These are phyloP conservation scores for Athrips mouffetella DNA, from an alignment of 2,888 invertebrate species.

Conservation along the genomic window DNA sequence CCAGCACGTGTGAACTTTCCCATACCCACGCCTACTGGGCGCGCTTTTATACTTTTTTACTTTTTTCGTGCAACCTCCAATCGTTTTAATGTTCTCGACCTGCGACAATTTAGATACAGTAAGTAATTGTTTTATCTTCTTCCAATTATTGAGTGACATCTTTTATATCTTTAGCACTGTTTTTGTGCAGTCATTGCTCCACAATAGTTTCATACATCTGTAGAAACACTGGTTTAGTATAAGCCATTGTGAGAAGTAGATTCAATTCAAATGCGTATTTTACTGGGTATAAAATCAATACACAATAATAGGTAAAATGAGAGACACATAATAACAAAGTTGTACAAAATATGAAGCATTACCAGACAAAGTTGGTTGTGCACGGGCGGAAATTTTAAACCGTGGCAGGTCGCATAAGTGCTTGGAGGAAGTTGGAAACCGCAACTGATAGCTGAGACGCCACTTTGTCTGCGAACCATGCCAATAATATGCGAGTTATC, in stretches of 20 bases:
- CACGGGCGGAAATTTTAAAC: slow-evolving; percentile 10
- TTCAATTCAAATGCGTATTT: neutral
- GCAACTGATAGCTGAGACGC: slow-evolving; percentile 30
- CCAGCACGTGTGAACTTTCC: slow-evolving; percentile 75
- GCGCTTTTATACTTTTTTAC: slow-evolving; percentile 52
- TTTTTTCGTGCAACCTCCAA: slow-evolving; percentile 40
- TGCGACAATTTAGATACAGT: slow-evolving; percentile 26
- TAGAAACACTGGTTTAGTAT: neutral
- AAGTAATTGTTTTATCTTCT: slow-evolving; percentile 10
- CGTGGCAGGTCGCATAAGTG: slow-evolving; percentile 22
- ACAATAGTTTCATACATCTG: neutral
- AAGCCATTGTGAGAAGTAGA: neutral
- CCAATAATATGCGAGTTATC: slow-evolving; percentile 19
- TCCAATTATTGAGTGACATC: slow-evolving; percentile 1
- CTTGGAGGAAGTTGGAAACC: slow-evolving; percentile 36
- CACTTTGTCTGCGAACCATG: slow-evolving; percentile 28
- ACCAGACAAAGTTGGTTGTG: neutral
- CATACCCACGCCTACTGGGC: slow-evolving; percentile 68
- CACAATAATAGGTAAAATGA: neutral
- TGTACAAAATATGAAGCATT: neutral
- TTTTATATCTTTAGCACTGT: neutral
- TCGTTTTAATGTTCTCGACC: slow-evolving; percentile 34
- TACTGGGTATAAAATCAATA: neutral
- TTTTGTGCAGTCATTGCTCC: neutral
- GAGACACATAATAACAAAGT: neutral